Base-by-base conservation (phyloP, 2,113 vertebrate species). In the Haliaeetus leucogaster region DNA sequence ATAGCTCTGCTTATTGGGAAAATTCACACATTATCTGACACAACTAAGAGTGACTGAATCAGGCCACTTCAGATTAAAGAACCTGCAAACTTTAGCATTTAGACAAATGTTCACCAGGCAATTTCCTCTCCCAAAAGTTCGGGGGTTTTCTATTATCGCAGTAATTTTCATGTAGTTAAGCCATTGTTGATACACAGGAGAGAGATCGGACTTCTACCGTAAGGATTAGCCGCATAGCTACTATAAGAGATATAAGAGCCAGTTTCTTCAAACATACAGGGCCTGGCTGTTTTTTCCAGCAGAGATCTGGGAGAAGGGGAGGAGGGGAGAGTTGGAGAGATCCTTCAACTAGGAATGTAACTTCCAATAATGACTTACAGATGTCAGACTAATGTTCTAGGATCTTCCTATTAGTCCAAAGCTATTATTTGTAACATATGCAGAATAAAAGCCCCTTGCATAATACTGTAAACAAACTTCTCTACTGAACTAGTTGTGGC, bases 321-420 rank as follows among this genome's bases (percentile, higher is more conserved):
- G 91, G 89, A 74, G 59, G 47, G 84, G 45, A 88, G 72, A 50
- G 16, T 42, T 96, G 65, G 94, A 92, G 47, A 79, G 45, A 88
- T 82, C 76, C 45, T 78, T 89, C 40, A 20, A 66, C 40, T 45
- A 62, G 76, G 92, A 96, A 91, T 74, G 82, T 53, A 92, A 92
- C 53, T 91, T 82, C 76, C 62, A 89, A 52, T 95, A 96, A 96
- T 73, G 77, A 90, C 79, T 95, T 93, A 74, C 95, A 95, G 89
- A 96, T 95, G 91, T 84, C 50, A 58, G 56, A 82, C 61, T 72
- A 81, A 85, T 30, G 53, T 84, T 95, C 62, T 90, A 92, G 48
- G 67, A 95, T 91, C 74, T 85, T 90, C 67, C 70, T 73, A 88
- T 93, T 80, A 88, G 61, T 72, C 86, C 89, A 94, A 85, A 93